Conservation (phyloP, 2,113 vertebrate genomes). For the Azemiops feae region DNA sequence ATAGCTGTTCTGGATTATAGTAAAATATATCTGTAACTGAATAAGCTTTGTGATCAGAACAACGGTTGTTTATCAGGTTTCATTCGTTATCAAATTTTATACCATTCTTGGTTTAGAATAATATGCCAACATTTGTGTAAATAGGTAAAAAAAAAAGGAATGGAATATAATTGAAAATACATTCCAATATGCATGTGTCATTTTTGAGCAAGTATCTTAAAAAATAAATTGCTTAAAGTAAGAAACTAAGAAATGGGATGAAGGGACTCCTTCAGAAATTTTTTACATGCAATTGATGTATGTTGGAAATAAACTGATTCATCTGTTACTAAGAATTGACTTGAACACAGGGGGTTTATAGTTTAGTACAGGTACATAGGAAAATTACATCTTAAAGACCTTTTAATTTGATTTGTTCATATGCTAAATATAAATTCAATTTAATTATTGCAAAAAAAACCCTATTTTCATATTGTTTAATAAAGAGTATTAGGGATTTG, state of each 20-base stretch:
- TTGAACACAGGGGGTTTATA: neutral
- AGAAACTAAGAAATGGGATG: neutral
- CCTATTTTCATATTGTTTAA: neutral
- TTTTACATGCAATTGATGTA: neutral
- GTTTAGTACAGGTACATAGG: neutral
- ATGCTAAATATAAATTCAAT: neutral
- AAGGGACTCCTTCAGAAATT: fast-evolving
- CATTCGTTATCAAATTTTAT: neutral
- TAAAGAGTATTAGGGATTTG: neutral
- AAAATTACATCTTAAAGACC: neutral
- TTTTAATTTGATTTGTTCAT: neutral
- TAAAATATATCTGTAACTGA: neutral
- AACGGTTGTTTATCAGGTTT: neutral
- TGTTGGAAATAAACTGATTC: neutral
- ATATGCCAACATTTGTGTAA: neutral
- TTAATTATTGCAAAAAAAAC: neutral
- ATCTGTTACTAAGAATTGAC: neutral
- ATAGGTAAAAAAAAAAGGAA: neutral
- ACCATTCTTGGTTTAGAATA: neutral
- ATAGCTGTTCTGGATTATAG: neutral
- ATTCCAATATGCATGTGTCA: neutral
- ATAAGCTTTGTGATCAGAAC: neutral
- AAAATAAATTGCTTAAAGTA: neutral
- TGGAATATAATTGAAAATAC: neutral
- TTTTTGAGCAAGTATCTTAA: neutral